Evolutionary conservation across 2,113 vertebrate genomes (phyloP), one percentile per base, ranked within the genome.

Genomic region (Callithrix jacchus): DNA sequence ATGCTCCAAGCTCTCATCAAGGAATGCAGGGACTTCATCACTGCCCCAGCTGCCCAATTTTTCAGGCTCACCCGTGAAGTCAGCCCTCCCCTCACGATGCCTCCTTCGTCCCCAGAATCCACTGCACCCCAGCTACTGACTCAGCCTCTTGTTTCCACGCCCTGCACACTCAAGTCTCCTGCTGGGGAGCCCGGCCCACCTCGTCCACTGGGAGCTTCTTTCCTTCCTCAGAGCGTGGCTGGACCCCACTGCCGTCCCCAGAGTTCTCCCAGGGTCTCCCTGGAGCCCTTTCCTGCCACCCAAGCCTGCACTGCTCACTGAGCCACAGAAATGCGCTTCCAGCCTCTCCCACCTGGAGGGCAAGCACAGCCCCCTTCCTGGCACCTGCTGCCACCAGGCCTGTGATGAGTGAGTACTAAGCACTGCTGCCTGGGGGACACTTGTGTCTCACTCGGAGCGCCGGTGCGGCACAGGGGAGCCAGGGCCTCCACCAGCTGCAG

Each of bases 211-310:
- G 3, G 16, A 86, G 42, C 18, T 52, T 42, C 23, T 52, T 30
- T 56, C 71, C 79, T 61, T 66, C 37, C 52, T 94, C 30, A 40
- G 42, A 92, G 47, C 61, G 4, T 5, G 70, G 52, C 58, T 40
- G n/a, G 23, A 87, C 32, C 32, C 40, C 88, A 85, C 71, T 66
- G 32, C 20, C 1, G 0, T 18, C 7, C 47, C 37, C 0, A 35
- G 61, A 64, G 61, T 27, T 32, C 61, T 8, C 66, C 64, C 45
- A 54, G 32, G 87, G 20, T 40, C 49, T 35, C 68, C 4, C 35
- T 4, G 58, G 74, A 7, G 68, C 9, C 23, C 21, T 42, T 73
- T 84, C n/a, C 45, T 23, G 42, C 49, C 73, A 52, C 35, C 40
- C 30, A 11, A 4, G 42, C 58, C 30, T 0, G 14, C 56, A 77